Conservation (phyloP, 2,113 vertebrate species). For the Brachypteracias leptosomus region DNA sequence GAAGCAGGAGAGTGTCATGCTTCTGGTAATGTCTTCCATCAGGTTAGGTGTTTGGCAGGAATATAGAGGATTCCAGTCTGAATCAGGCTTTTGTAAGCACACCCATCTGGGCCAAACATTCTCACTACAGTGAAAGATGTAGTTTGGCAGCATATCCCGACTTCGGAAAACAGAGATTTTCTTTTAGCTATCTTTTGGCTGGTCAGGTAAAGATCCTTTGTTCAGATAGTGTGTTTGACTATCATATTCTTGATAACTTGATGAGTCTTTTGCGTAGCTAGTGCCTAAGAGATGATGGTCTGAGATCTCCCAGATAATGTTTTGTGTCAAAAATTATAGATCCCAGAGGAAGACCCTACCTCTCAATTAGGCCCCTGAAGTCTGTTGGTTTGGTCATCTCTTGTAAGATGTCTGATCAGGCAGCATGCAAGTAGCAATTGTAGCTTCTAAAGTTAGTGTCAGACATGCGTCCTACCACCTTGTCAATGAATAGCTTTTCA, state of each 20-base stretch:
- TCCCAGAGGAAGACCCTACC: not conserved
- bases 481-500: not conserved
- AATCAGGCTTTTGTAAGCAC: not conserved
- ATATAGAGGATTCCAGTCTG: not conserved
- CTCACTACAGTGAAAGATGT: not conserved
- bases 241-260: not conserved
- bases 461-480: accelerated
- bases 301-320: not conserved
- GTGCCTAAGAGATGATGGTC: not conserved
- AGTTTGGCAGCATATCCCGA: not conserved
- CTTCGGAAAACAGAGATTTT: not conserved
- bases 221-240: not conserved
- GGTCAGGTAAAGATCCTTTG: not conserved
- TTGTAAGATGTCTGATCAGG: not conserved
- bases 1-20: not conserved
- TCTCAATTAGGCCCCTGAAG: not conserved
- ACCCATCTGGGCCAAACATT: not conserved
- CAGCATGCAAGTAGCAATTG: not conserved
- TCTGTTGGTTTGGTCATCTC: not conserved
- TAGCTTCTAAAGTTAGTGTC: not conserved
- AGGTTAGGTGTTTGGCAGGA: not conserved
- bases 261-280: not conserved
- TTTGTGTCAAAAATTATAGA: not conserved
- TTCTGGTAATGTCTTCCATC: not conserved
- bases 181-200: not conserved